Base-by-base conservation (phyloP, 2,797 vertebrate genomes). In the Hippoglossus hippoglossus region DNA sequence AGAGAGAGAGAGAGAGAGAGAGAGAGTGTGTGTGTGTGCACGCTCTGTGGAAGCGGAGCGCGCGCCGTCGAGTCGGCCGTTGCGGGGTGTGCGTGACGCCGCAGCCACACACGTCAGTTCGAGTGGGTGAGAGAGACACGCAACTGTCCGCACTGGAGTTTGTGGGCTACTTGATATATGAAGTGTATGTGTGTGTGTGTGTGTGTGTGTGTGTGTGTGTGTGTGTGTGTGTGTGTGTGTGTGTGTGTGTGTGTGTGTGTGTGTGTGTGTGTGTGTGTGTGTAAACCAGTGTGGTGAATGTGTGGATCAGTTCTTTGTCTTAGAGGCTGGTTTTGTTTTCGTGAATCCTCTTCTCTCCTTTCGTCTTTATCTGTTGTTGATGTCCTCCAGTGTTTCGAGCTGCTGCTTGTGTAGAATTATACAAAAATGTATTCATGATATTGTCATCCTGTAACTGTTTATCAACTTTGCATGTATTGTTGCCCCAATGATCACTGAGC, bases 51-150 rank as follows among this genome's bases (percentile, higher is more conserved):
- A 25, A 7, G 26, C 21, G 67, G 58, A 71, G 69, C 47, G 75
- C 73, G 68, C 70, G 39, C 73, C 62, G 67, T 61, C 6, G 41
- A 46, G 44, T 7, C 21, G 39, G 77, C 26, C 25, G 36, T 18
- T 22, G 44, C 44, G 46, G 61, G 75, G 50, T 83, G 89, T 91
- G 89, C 92, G 93, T 92, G 93, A 84, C 10, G 88, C 73, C 88
- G 87, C 86, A 41, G 86, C 72, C 7, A 49, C 75, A 83, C 59
- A 90, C 92, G 93, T 93, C 91, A 91, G 75, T 56, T 62, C 66
- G 85, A 90, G 89, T 66, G 84, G 77, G 79, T 64, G 86, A 84
- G 82, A 5, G 7, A 87, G 55, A 65, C 88, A 89, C 89, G 88
- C 87, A 84, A 88, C 75, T 83, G 81, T 78, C 76, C 24, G 67